Evolutionary conservation across 1,140 invertebrate genomes (phyloP), one percentile per base, ranked within the genome.

Genomic region (Drosophila sp.): DNA sequence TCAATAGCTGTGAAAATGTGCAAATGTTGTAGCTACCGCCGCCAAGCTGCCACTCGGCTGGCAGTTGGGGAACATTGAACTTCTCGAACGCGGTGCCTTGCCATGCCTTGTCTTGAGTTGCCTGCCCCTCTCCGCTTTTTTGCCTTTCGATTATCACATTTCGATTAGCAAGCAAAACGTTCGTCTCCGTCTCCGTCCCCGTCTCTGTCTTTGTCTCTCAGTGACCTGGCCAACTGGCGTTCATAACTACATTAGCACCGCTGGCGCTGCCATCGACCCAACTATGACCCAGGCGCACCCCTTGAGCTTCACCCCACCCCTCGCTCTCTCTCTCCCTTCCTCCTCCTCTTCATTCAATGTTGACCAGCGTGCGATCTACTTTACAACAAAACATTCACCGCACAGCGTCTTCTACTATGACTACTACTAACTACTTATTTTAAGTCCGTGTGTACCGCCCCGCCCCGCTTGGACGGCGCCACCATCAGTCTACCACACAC

Each of bases 181-280:
- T 27, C 72, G 64, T 40, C 72, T 62, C 71, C 72, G 56, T 30
- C 41, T 11, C 41, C 35, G 27, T 70, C n/a, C 11, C 3, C 11
- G 35, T 38, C 35, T 38, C 3, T 11, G 33, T 35, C 33, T 8
- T 35, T 35, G 33, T 23, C 23, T 56, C 47, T 32, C 32, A n/a
- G 32, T 72, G 75, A 78, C 79, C 67, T 60, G 68, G 30, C 80
- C 66, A 81, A 82, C 75, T 76, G 76, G 80, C 68, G 83, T 80
- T 83, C 76, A 84, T 89, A 87, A 87, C 70, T 77, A 89, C 80
- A 87, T 87, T 87, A 87, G 85, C 85, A 87, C 73, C 68, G 77
- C 84, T 83, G 83, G 83, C 83, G 80, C 84, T 89, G 66, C 70
- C 67, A 64, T 75, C 72, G 72, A 75, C 68, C 79, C 80, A 57